Conservation (phyloP, 2,888 invertebrate species). For the Lumbricus terrestris region DNA sequence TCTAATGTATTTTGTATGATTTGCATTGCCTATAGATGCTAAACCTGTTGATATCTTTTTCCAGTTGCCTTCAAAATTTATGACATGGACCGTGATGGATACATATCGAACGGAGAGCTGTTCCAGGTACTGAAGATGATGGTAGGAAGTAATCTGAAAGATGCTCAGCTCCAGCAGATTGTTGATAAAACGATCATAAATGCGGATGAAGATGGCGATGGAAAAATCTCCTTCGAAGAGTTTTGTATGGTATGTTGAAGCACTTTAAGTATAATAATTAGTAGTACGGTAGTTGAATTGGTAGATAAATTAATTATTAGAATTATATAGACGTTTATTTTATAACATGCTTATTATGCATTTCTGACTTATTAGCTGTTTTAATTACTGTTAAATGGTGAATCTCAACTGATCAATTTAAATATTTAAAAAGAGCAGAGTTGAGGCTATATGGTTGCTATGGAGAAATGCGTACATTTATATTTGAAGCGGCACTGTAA, state of each 20-base stretch:
- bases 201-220: slow-evolving; percentile 99
- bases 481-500: too few relatives aligned
- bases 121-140: slow-evolving; percentile 97
- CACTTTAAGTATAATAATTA: not conserved
- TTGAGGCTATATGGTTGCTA: too few relatives aligned
- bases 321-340: not conserved
- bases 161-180: slow-evolving; percentile 98
- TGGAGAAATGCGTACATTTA: too few relatives aligned
- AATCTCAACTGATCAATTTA: too few relatives aligned
- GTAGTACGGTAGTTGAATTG: not conserved
- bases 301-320: not conserved
- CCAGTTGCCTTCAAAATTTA: slow-evolving; percentile 97
- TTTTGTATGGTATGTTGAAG: slow-evolving; percentile 80
- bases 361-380: not conserved
- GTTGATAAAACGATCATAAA: slow-evolving; percentile 99
- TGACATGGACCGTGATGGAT: slow-evolving; percentile 99
- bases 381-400: not conserved
- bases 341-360: not conserved
- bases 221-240: slow-evolving; percentile 99
- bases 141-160: slow-evolving; percentile 99
- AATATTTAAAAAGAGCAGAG: too few relatives aligned
- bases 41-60: slow-evolving; percentile 26
- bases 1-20: not conserved
- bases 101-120: slow-evolving; percentile 94
- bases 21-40: not conserved